Percentiles rank a stretch among this genome's conserved stretches.
Conservation (phyloP, 2,888 invertebrate genomes). For the Papilio gigon region DNA sequence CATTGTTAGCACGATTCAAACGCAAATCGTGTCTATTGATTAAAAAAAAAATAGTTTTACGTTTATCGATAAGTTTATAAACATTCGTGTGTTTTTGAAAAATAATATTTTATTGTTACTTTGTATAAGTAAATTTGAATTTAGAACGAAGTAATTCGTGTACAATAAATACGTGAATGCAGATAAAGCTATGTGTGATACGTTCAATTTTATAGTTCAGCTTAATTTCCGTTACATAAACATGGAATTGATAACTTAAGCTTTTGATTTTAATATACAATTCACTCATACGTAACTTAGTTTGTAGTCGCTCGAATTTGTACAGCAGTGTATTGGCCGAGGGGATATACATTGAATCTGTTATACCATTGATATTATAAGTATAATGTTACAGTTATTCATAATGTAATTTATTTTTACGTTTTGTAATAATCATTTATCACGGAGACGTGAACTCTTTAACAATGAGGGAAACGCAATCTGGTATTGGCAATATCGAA, state of each 20-base stretch:
- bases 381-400: conserved; percentile 47
- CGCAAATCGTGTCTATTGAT: conserved; percentile 31
- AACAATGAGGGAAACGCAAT: conserved; percentile 28
- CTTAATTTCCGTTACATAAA: conserved; percentile 17
- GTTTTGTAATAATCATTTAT: conserved; percentile 33
- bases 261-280: conserved; percentile 32
- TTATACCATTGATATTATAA: conserved; percentile 74
- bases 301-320: conserved; percentile 35
- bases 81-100: conserved; percentile 11
- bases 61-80: conserved; percentile 15
- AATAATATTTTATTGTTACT: conserved; percentile 2
- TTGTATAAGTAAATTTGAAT: conserved; percentile 14
- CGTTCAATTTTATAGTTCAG: conserved; percentile 21
- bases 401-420: conserved; percentile 40
- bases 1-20: conserved; percentile 53
- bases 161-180: conserved; percentile 7
- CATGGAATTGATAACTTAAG: conserved; percentile 25
- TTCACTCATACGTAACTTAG: conserved; percentile 36
- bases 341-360: conserved; percentile 52
- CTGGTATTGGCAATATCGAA: conserved; percentile 34
- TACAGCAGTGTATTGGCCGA: conserved; percentile 33
- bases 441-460: conserved; percentile 17
- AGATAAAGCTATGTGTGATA: conserved; percentile 35
- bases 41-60: conserved; percentile 4
- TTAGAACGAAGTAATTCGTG: background rate